Percentiles rank a stretch among this genome's conserved stretches.
Evolutionary conservation across 2,888 invertebrate genomes (phyloP).

Genomic region (Lasioglossum lativentre): DNA sequence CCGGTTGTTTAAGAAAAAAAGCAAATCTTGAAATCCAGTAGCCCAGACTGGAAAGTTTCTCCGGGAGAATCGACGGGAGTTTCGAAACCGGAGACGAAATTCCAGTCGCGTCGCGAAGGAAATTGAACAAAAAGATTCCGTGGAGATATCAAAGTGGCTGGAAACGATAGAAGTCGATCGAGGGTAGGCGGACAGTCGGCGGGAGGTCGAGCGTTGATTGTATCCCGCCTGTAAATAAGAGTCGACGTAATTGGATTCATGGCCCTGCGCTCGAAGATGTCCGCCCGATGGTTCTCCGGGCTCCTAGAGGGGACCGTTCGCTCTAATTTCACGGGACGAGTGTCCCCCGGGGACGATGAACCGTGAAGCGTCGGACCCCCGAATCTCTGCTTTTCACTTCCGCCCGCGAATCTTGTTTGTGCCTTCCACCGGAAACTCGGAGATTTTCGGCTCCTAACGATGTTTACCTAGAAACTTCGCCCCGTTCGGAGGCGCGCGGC

Average conservation of each 20-base stretch:
- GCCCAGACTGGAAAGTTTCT: not conserved
- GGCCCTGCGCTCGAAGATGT: constrained; percentile 46
- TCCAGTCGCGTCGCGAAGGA: not conserved
- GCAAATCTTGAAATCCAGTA: not conserved
- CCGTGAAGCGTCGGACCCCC: constrained; percentile 5
- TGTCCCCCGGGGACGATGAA: constrained; percentile 27
- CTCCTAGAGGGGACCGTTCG: constrained; percentile 12
- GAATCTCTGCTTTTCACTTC: constrained; percentile 17
- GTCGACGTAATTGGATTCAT: constrained; percentile 62
- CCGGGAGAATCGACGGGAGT: not conserved
- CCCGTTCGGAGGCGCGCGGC: too few species aligned
- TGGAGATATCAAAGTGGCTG: constrained; percentile 24
- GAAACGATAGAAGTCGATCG: constrained; percentile 22
- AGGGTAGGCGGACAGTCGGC: constrained; percentile 5
- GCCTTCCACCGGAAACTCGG: constrained; percentile 6
- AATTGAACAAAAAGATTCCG: constrained; percentile 22
- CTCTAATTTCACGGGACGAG: constrained; percentile 36
- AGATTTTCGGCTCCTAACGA: not conserved
- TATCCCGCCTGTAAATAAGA: constrained; percentile 55
- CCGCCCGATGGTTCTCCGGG: constrained; percentile 15
- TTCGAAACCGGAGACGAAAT: not conserved
- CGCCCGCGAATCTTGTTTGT: constrained; percentile 24
- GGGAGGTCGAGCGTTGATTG: constrained; percentile 51
- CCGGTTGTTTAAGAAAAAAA: not conserved
- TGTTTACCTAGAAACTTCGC: not conserved